A percentile compares a stretch with the other conserved stretches of the same genome.
These are phyloP conservation scores for Drosophila incognita DNA, from an alignment of 2,888 invertebrate species.

Conservation along the genomic window DNA sequence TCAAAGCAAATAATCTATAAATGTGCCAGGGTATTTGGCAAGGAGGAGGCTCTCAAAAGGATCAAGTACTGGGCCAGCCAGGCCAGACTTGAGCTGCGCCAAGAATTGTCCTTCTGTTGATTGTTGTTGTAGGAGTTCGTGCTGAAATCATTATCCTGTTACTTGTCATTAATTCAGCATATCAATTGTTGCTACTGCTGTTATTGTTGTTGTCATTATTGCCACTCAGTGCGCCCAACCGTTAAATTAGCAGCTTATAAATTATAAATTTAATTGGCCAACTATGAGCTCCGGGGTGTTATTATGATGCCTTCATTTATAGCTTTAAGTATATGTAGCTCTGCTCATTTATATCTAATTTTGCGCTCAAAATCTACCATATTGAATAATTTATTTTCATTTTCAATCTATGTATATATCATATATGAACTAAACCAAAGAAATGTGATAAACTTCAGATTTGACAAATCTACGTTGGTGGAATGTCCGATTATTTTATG, in stretches of 20 bases:
- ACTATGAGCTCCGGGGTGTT: slow-evolving; percentile 43
- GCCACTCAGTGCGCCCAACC: slow-evolving; percentile 56
- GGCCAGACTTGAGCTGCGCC: slow-evolving; percentile 5
- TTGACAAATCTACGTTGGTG: neutral
- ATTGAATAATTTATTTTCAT: neutral
- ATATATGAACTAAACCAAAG: neutral
- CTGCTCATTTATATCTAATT: neutral
- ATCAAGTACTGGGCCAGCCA: slow-evolving; percentile 6
- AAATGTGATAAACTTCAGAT: neutral
- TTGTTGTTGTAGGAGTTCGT: slow-evolving; percentile 59
- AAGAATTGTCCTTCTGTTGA: slow-evolving; percentile 19
- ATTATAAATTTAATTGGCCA: slow-evolving; percentile 73
- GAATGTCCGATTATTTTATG: neutral
- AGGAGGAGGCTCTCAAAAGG: slow-evolving; percentile 15
- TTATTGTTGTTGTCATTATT: slow-evolving; percentile 33
- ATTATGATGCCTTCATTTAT: slow-evolving; percentile 16
- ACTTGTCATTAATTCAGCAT: slow-evolving; percentile 76
- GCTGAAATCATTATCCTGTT: slow-evolving; percentile 78
- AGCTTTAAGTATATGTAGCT: slow-evolving; percentile 13
- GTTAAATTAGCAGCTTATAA: slow-evolving; percentile 79
- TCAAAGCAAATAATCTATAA: slow-evolving; percentile 68
- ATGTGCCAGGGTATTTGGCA: slow-evolving; percentile 35
- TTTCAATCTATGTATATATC: neutral
- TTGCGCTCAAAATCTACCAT: neutral
- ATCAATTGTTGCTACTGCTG: slow-evolving; percentile 46